These are phyloP conservation scores for Euwallacea similis DNA, from an alignment of 1,140 invertebrate genomes.

Conservation along the genomic window DNA sequence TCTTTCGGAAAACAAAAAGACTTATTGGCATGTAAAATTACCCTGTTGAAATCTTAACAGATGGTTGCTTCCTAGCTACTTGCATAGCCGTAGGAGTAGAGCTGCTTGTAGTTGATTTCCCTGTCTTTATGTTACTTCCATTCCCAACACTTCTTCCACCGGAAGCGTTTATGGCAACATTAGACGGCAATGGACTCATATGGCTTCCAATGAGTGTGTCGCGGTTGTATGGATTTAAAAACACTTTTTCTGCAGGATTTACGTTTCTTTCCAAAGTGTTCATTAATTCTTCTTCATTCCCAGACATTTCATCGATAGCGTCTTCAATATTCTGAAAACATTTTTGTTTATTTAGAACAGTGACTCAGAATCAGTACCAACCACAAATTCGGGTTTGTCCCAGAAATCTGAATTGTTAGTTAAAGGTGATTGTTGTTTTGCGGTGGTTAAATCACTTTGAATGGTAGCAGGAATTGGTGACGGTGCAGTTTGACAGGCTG, in stretches of 20 bases:
- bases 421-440: background rate
- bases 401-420: conserved; percentile 29
- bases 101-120: background rate
- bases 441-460: background rate
- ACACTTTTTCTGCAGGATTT: conserved; percentile 6
- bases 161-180: background rate
- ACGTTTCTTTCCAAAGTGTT: conserved; percentile 8
- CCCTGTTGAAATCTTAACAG: background rate
- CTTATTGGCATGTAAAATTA: too few relatives aligned
- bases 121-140: background rate
- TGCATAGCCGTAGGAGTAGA: background rate
- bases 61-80: background rate
- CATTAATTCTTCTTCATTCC: conserved; percentile 14
- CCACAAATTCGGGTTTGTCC: conserved; percentile 44
- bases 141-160: background rate
- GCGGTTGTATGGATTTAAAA: conserved; percentile 14
- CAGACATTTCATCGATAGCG: conserved; percentile 2
- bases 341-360: background rate
- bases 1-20: too few relatives aligned
- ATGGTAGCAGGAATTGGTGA: background rate
- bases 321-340: conserved; percentile 6
- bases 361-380: conserved; percentile 5
- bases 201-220: conserved; percentile 7
- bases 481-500: background rate
- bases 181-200: background rate